Evolutionary conservation across 2,888 invertebrate species (phyloP), one percentile per base, ranked within the genome.

Genomic region (Ophioninae sp.): DNA sequence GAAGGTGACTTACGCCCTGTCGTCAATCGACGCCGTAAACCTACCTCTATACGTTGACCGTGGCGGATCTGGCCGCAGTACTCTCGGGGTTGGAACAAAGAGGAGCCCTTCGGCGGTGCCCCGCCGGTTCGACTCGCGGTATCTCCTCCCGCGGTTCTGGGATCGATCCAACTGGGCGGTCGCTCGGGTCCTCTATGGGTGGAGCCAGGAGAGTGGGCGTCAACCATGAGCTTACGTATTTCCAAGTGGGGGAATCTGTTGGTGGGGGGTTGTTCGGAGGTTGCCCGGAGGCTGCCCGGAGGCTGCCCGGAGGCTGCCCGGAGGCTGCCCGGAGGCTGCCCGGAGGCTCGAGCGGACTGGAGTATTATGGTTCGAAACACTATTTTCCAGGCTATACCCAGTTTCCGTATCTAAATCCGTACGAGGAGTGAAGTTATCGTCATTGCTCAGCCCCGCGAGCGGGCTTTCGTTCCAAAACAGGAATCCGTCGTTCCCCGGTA

Each of bases 61-160:
- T 79, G 72, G 41, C 79, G 73, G 81, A 81, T 81, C 58, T 81
- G 17, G 58, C 39, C 23, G 9, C 51, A 10, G 13, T 22, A n/a
- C 23, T 73, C 59, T 51, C 76, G 76, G 79, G 84, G 68, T 74
- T 69, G 79, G 64, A 81, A 84, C 79, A 73, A 84, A 84, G 82
- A 68, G 64, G 76, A 79, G 20, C 72, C 71, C 71, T 69, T 69
- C 65, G 58, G 68, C 30, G 61, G 6, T 73, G 64, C 69, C 77
- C 56, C 56, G 20, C 59, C 65, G 39, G 22, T 41, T 22, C 65
- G 20, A 3, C 76, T 41, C 59, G 77, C 56, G 51, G 44, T 61
- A 51, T 78, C 73, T 68, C 65, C 74, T 56, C 69, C 59, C 41
- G 78, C 20, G 30, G 13, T 2, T 59, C 13, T 7, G 37, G 73